phyloP scores from a whole-genome alignment of 2,888 invertebrate species.

The Orchesellides sinensis region DNA sequence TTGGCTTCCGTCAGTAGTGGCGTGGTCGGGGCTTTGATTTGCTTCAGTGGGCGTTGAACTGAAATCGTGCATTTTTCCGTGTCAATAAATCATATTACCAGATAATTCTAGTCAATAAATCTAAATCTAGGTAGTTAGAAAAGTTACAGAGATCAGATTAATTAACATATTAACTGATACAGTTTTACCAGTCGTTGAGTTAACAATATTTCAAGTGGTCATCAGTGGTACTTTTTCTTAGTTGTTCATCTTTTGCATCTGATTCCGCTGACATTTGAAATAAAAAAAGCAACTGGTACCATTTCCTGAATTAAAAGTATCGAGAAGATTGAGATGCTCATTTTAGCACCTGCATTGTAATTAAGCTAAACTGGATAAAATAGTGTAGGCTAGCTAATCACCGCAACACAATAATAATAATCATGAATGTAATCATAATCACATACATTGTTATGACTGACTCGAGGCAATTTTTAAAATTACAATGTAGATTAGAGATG shows the following conservation, averaged over 20 bases:
- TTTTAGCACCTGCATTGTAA: not conserved
- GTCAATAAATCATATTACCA: constrained; percentile 28
- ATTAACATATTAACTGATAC: no score
- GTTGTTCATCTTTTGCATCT: no score
- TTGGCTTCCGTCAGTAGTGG: no score
- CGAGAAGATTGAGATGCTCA: not conserved
- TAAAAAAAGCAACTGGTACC: not conserved
- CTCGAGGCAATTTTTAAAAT: constrained; percentile 6
- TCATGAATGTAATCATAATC: not conserved
- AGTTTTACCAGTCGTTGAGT: no score
- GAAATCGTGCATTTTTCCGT: no score
- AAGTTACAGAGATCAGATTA: not conserved
- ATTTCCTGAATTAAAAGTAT: not conserved
- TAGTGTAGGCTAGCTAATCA: not conserved
- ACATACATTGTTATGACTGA: not conserved
- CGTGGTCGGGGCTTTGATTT: no score
- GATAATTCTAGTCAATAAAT: no score
- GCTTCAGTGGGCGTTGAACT: no score
- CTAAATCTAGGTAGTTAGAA: no score
- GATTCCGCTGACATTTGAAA: constrained; percentile 10
- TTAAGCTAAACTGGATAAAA: not conserved
- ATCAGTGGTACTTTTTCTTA: no score
- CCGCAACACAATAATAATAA: not conserved
- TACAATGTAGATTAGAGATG: no score
- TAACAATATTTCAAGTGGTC: no score